Conservation (phyloP, 2,888 invertebrate species). For the Coenonympha glycerion region DNA sequence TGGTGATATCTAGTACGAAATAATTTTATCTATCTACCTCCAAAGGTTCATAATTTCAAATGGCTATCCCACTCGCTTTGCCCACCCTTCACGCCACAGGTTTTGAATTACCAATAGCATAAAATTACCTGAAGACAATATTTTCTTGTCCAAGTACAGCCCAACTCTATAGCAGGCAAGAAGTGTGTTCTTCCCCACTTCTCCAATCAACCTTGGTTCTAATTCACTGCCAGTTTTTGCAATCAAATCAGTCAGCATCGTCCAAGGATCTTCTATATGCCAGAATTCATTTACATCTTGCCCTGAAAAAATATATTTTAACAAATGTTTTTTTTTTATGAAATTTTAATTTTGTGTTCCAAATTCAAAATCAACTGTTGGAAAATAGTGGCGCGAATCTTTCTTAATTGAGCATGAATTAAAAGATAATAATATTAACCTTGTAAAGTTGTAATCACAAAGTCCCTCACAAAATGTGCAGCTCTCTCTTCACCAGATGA, state of each 20-base stretch:
- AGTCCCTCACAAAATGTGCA: conserved; percentile 88
- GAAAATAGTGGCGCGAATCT: not conserved
- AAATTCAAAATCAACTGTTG: not conserved
- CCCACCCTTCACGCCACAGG: too few species aligned
- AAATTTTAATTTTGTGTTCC: too few species aligned
- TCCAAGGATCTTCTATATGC: conserved; percentile 86
- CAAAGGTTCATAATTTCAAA: too few species aligned
- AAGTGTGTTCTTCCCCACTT: conserved; percentile 86
- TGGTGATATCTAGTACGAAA: too few species aligned
- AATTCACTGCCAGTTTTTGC: conserved; percentile 75
- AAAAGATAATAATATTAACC: conserved; percentile 47
- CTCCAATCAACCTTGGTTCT: conserved; percentile 88
- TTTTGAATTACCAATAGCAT: not conserved
- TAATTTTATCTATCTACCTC: too few species aligned
- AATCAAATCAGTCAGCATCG: conserved; percentile 80
- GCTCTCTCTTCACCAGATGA: conserved; percentile 81
- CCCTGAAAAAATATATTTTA: conserved; percentile 47
- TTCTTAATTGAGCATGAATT: too few species aligned
- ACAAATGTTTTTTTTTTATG: too few species aligned
- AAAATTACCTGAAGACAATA: conserved; percentile 85
- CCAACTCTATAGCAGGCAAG: conserved; percentile 91
- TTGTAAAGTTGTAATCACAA: conserved; percentile 88
- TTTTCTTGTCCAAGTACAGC: conserved; percentile 86
- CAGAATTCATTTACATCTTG: conserved; percentile 91
- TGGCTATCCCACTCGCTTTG: too few species aligned